These are phyloP conservation scores for Sinocyclocheilus grahami DNA, from an alignment of 2,113 vertebrate genomes.

Conservation along the genomic window DNA sequence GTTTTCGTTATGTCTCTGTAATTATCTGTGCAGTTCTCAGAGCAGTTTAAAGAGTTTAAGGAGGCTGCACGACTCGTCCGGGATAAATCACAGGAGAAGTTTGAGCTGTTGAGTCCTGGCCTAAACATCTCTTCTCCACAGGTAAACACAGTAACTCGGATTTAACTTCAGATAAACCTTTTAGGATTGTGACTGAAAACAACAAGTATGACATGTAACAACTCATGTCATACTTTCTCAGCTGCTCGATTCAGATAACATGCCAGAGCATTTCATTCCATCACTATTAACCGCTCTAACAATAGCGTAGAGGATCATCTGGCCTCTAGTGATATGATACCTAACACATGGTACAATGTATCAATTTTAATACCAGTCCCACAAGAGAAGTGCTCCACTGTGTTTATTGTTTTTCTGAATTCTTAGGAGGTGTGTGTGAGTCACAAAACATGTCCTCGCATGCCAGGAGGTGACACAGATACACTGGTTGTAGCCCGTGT, in stretches of 20 bases:
- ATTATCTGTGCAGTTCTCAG: slow-evolving; percentile 77
- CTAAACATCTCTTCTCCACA: slow-evolving; percentile 87
- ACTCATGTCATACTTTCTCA: slow-evolving; percentile 2
- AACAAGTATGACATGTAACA: background rate
- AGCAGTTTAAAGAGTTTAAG: slow-evolving; percentile 89
- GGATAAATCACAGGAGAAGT: slow-evolving; percentile 95
- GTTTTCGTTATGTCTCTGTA: background rate
- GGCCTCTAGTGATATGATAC: background rate
- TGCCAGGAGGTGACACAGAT: slow-evolving; percentile 11
- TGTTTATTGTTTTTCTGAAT: background rate
- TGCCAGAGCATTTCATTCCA: background rate
- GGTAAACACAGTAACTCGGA: slow-evolving; percentile 70
- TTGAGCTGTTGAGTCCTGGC: slow-evolving; percentile 86
- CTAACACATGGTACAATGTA: background rate
- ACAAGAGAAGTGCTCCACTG: background rate
- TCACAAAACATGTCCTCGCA: slow-evolving; percentile 8
- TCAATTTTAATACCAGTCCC: background rate
- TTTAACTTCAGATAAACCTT: background rate
- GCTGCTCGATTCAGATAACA: background rate
- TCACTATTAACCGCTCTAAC: background rate
- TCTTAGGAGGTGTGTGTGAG: background rate
- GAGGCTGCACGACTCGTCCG: slow-evolving; percentile 89
- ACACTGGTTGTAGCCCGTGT: slow-evolving; percentile 6
- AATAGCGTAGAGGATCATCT: background rate
- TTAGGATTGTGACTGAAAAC: background rate